A percentile compares a stretch with the other conserved stretches of the same genome.
phyloP scores from a whole-genome alignment of 2,888 invertebrate genomes.

The Amiota mariae region DNA sequence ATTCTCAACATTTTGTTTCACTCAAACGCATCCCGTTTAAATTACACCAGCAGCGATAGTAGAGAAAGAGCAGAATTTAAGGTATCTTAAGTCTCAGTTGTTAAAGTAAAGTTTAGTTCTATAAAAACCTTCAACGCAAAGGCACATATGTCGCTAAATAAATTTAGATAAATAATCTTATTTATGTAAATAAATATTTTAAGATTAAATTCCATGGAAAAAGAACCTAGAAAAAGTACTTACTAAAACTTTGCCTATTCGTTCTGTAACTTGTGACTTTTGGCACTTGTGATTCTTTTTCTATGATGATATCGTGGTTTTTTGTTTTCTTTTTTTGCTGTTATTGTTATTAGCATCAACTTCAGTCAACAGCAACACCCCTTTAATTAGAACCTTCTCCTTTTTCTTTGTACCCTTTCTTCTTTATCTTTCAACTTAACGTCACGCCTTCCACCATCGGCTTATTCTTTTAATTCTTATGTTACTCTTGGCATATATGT shows the following conservation, averaged over 20 bases:
- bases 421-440: not conserved
- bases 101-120: too few species aligned
- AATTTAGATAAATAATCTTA: too few species aligned
- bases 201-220: too few species aligned
- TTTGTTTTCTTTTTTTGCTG: slow-evolving; percentile 43
- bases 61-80: too few species aligned
- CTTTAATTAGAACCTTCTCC: slow-evolving; percentile 56
- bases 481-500: slow-evolving; percentile 3
- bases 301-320: too few species aligned
- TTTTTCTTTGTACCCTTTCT: not conserved
- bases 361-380: slow-evolving; percentile 59
- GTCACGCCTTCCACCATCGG: not conserved
- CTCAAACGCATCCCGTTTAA: too few species aligned
- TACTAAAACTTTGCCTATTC: not conserved
- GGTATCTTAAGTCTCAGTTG: too few species aligned
- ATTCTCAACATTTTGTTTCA: too few species aligned
- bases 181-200: too few species aligned
- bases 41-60: too few species aligned
- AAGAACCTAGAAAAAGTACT: not conserved
- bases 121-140: too few species aligned
- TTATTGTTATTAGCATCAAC: slow-evolving; percentile 42
- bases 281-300: not conserved
- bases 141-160: too few species aligned
- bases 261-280: not conserved
- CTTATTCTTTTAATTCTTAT: not conserved